A percentile compares a stretch with the other conserved stretches of the same genome.
Conservation (phyloP, 2,888 invertebrate species). For the Liodrosophila aerea region DNA sequence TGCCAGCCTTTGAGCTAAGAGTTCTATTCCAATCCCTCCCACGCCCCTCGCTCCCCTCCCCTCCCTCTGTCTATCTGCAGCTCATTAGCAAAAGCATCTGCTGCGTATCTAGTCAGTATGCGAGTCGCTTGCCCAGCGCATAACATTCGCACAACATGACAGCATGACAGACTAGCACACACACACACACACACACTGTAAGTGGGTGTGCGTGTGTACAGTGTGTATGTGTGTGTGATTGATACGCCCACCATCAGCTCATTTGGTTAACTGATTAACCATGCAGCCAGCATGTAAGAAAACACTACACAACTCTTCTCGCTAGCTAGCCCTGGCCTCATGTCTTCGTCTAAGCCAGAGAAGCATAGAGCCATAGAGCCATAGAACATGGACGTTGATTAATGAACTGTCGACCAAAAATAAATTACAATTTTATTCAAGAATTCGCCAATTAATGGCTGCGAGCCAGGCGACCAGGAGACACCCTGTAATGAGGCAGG, state of each 20-base stretch:
- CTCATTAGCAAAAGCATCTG: too few relatives aligned
- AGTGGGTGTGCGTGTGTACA: constrained; percentile 1
- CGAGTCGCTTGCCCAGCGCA: constrained; percentile 41
- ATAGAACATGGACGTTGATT: constrained; percentile 58
- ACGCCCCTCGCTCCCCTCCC: too few relatives aligned
- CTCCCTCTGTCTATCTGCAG: too few relatives aligned
- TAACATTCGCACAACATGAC: constrained; percentile 70
- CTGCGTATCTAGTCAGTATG: too few relatives aligned
- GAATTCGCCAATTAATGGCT: constrained; percentile 17
- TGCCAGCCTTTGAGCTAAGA: constrained; percentile 18
- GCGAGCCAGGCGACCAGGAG: neutral
- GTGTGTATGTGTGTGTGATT: constrained; percentile 38
- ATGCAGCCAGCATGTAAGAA: constrained; percentile 48
- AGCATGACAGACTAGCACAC: constrained; percentile 29
- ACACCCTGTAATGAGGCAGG: constrained; percentile 26
- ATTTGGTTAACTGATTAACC: constrained; percentile 57
- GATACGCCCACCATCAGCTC: constrained; percentile 65
- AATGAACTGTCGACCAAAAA: constrained; percentile 69
- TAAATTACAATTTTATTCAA: constrained; percentile 72
- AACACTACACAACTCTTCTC: constrained; percentile 14
- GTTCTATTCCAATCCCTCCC: too few relatives aligned
- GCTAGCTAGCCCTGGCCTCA: constrained; percentile 7
- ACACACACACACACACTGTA: neutral
- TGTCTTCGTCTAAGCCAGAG: constrained; percentile 10
- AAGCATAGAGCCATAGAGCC: constrained; percentile 25